Evolutionary conservation across 2,888 invertebrate genomes (phyloP), one percentile per base, ranked within the genome.

Genomic region (Protonemura montana): DNA sequence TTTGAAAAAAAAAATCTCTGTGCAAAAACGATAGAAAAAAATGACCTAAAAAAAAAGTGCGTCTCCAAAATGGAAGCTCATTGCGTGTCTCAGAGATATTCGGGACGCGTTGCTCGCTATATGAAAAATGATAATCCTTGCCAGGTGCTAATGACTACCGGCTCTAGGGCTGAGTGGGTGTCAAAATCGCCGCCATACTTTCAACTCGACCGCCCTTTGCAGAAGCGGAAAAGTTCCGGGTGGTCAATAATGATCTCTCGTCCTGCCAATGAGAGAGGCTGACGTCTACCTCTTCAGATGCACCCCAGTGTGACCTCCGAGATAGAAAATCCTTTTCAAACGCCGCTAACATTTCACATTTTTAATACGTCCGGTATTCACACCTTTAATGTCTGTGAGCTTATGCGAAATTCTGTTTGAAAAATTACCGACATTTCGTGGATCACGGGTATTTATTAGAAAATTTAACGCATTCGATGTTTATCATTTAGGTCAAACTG

Each of bases 91-190:
- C n/a, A n/a, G n/a, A n/a, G n/a, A n/a, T n/a, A n/a, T n/a, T n/a
- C n/a, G n/a, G n/a, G n/a, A n/a, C n/a, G n/a, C n/a, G n/a, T n/a
- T n/a, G n/a, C n/a, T n/a, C n/a, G n/a, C n/a, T n/a, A n/a, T n/a
- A n/a, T 35, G 59, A 59, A 2, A 59, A 59, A 59, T 10, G 59
- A 13, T 41, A 41, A 41, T 41, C 13, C 16, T 41, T 83, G 26
- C 82, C 82, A 83, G 82, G 82, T 83, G 82, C 2, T 82, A 82
- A 82, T n/a, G 29, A 29, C 13, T 82, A 1, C 7, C 82, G 35
- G 26, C 82, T 25, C 30, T 30, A 13, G 26, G 82, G 41, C 41
- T 83, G 35, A 83, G 41, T 41, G 35, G 41, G 10, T n/a, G 42
- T n/a, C 82, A 83, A 81, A 83, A 30, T 25, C 41, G 13, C 82